Evolutionary conservation across 2,113 vertebrate species (phyloP).

Genomic region (Corynorhinus townsendii): DNA sequence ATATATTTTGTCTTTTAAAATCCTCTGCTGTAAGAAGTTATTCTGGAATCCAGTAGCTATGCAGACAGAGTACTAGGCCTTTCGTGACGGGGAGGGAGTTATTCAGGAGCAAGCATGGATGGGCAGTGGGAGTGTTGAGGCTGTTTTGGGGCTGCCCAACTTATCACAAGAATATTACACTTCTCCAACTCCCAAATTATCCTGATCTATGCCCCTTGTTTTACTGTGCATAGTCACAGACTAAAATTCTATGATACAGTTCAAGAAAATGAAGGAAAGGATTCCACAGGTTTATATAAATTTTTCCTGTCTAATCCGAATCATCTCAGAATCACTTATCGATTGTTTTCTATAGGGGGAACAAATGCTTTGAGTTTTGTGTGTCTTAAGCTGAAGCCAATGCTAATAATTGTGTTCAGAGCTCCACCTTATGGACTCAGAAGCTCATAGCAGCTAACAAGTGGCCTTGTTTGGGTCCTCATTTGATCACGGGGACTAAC

Average conservation of each 20-base stretch:
- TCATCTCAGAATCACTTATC: neutral
- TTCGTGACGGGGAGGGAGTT: neutral
- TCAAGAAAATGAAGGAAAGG: neutral
- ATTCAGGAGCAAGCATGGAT: neutral
- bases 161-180: neutral
- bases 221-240: neutral
- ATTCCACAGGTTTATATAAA: neutral
- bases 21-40: neutral
- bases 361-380: neutral
- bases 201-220: neutral
- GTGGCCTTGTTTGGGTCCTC: neutral
- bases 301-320: neutral
- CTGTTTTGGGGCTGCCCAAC: neutral
- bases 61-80: neutral
- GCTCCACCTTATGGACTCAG: constrained; percentile 2
- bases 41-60: neutral
- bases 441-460: neutral
- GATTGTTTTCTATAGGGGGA: neutral
- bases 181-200: neutral
- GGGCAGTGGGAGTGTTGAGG: neutral
- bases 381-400: rapidly evolving
- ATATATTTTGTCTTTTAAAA: neutral
- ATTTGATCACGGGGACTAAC: neutral
- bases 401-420: neutral
- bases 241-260: neutral